Evolutionary conservation across 2,113 vertebrate genomes (phyloP), one percentile per base, ranked within the genome.

Genomic region (Aspiorhynchus laticeps): DNA sequence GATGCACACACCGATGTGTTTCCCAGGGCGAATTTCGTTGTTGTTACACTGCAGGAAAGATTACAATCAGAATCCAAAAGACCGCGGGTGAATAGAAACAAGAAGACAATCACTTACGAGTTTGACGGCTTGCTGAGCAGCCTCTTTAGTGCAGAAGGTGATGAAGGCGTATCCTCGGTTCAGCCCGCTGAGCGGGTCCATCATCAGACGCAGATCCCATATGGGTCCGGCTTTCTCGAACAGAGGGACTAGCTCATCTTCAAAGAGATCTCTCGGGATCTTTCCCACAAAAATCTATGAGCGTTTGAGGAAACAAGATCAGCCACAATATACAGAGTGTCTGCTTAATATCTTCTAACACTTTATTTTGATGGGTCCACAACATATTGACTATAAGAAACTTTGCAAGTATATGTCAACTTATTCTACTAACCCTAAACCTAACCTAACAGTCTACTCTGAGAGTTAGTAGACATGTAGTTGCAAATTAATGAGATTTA

Each of bases 61-160:
- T 5, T 33, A 59, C 65, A 79, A 15, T 56, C 19, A 41, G 7
- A 81, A 63, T 15, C 10, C 28, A 17, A 33, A 53, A 28, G 5
- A 59, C 26, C 7, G 3, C 46, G 48, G 31, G 7, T 17, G 67
- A 1, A 7, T 1, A 17, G 3, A 31, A 7, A 21, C 26, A 24
- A 21, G 11, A 5, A n/a, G n/a, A 21, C 12, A 0, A 36, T 43
- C 89, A 94, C 97, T 88, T 95, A 99, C 98, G 96, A 98, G 91
- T 94, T 98, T 99, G 91, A 99, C 98, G 94, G 98, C 98, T 93
- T 99, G 97, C 93, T 99, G 98, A 91, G 98, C 98, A 92, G 98
- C 97, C 90, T 99, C 98, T 96, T 99, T 99, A 96, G 96, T 98
- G 97, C 98, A 99, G 95, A 99, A 99, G 91, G 98, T 99, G 94